These are phyloP conservation scores for Armadillidium nasatum DNA, from an alignment of 1,140 invertebrate genomes.

Conservation along the genomic window DNA sequence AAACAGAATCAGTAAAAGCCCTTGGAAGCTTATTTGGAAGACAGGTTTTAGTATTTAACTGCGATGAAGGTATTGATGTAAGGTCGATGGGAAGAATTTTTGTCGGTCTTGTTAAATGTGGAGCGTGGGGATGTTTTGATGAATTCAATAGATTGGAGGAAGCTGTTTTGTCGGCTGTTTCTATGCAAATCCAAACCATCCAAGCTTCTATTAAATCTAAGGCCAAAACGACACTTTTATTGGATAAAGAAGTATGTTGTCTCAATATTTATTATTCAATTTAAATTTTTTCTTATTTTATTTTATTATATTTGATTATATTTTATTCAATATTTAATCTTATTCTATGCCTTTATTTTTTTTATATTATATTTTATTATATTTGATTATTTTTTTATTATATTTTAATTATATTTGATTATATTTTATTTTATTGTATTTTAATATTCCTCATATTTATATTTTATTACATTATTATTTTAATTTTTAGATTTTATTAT, in stretches of 20 bases:
- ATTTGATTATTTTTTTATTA: too few species aligned
- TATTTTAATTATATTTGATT: too few species aligned
- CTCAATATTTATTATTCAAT: too few species aligned
- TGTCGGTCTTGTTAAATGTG: conserved; percentile 83
- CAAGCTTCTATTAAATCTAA: conserved; percentile 75
- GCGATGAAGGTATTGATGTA: conserved; percentile 92
- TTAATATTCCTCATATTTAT: too few species aligned
- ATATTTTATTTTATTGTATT: too few species aligned
- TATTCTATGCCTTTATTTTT: too few species aligned
- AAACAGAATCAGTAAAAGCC: conserved; percentile 96
- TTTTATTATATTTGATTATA: too few species aligned
- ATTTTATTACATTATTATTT: too few species aligned
- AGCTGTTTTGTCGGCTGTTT: conserved; percentile 83
- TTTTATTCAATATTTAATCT: too few species aligned
- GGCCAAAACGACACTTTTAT: conserved; percentile 58
- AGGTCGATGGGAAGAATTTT: conserved; percentile 89
- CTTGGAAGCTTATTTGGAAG: conserved; percentile 81
- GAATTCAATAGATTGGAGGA: conserved; percentile 95
- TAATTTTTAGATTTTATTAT: too few species aligned
- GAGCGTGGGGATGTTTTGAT: conserved; percentile 98
- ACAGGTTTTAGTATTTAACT: conserved; percentile 94
- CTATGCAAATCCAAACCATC: conserved; percentile 82
- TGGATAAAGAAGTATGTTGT: conserved; percentile 48
- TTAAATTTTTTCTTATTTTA: too few species aligned
- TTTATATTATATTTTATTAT: too few species aligned